These are phyloP conservation scores for Epinotia demarniana DNA, from an alignment of 2,888 invertebrate genomes.

Conservation along the genomic window DNA sequence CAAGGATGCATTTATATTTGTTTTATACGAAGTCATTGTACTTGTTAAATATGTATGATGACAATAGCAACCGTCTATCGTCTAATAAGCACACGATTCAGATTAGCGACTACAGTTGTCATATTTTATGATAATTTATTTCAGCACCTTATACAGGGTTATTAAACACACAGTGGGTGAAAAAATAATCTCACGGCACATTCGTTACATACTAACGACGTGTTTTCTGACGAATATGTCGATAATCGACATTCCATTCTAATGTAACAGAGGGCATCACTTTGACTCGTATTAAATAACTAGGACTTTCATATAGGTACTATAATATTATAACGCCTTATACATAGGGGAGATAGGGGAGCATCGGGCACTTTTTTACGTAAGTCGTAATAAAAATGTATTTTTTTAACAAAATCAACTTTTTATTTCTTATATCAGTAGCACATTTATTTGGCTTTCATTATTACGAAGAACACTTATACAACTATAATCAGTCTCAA, in stretches of 20 bases:
- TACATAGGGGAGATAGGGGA: no score
- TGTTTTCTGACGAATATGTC: conserved; percentile 31
- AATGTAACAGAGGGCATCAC: conserved; percentile 29
- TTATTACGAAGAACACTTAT: no score
- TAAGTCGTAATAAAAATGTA: no score
- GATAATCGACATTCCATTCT: conserved; percentile 36
- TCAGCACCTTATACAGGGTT: not conserved
- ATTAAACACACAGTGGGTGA: conserved; percentile 28
- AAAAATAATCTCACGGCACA: conserved; percentile 28
- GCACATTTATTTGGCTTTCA: no score
- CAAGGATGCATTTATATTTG: no score
- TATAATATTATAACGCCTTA: not conserved
- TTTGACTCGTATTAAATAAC: conserved; percentile 6
- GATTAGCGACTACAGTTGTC: conserved; percentile 7
- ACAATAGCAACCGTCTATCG: not conserved
- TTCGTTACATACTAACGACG: conserved; percentile 30
- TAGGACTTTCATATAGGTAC: conserved; percentile 20
- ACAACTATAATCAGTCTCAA: no score
- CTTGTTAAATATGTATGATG: not conserved
- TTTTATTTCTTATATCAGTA: no score
- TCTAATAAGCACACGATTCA: not conserved
- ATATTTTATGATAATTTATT: conserved; percentile 19
- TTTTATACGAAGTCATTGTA: not conserved
- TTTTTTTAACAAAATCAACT: no score
- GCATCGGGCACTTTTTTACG: no score